phyloP scores from a whole-genome alignment of 2,888 invertebrate genomes.

The Leptopilina syphax region DNA sequence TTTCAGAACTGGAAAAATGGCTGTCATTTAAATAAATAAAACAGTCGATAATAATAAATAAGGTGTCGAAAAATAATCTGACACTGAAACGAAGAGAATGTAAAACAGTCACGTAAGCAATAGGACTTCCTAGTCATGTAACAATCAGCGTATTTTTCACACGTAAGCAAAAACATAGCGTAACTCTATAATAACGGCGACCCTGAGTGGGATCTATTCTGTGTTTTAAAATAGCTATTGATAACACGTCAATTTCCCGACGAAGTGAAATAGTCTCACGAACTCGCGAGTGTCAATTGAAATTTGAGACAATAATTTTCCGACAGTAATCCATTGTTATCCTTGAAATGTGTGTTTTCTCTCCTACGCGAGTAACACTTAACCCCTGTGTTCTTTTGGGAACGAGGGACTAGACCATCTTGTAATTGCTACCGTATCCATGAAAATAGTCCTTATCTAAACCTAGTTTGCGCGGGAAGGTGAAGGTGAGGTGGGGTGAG shows the following conservation, averaged over 20 bases:
- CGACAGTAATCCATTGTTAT: conserved; percentile 31
- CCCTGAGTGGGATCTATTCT: conserved; percentile 38
- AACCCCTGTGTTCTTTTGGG: conserved; percentile 16
- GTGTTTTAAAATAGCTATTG: conserved; percentile 31
- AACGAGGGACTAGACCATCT: conserved; percentile 23
- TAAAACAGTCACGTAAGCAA: conserved; percentile 1
- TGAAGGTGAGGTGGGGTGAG: conserved; percentile 47
- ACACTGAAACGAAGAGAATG: neutral
- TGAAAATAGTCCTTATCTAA: conserved; percentile 63
- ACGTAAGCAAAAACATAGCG: neutral
- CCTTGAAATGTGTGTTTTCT: conserved; percentile 36
- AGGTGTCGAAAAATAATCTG: neutral
- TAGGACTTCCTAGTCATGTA: conserved; percentile 33
- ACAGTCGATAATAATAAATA: neutral
- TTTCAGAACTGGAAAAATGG: too few relatives aligned
- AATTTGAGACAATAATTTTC: conserved; percentile 19
- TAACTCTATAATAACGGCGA: neutral
- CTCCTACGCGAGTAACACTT: conserved; percentile 25
- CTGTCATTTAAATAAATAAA: neutral
- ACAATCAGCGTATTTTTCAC: conserved; percentile 24
- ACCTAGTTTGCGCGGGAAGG: conserved; percentile 46
- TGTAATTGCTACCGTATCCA: conserved; percentile 45
- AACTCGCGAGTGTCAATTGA: neutral
- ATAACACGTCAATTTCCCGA: conserved; percentile 4
- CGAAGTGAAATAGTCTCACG: conserved; percentile 9